Percentiles rank a stretch among this genome's conserved stretches.
Conservation (phyloP, 2,797 vertebrate species). For the Graptemys geographica region DNA sequence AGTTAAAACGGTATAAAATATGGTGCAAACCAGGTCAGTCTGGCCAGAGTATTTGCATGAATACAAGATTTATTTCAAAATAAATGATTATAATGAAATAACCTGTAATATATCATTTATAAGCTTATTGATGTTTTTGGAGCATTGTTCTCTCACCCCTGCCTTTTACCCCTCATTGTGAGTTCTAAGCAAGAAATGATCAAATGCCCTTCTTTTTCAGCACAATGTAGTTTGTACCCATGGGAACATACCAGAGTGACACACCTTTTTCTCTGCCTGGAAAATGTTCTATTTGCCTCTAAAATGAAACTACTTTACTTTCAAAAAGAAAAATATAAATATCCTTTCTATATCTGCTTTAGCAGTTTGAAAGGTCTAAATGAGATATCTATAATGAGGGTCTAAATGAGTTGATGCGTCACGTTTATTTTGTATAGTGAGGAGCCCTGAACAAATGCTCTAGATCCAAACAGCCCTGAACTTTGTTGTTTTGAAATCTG, state of each 20-base stretch:
- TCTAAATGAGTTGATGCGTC: not conserved
- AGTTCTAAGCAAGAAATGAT: conserved; percentile 18
- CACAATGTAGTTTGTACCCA: conserved; percentile 6
- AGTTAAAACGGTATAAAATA: conserved; percentile 25
- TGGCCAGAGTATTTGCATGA: not conserved
- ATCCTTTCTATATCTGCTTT: not conserved
- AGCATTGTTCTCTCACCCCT: not conserved
- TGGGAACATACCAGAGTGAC: conserved; percentile 7
- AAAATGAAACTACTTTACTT: conserved; percentile 16
- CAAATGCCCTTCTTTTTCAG: not conserved
- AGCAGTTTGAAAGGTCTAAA: not conserved
- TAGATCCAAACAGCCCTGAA: not conserved
- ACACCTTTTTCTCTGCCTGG: not conserved
- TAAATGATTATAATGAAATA: not conserved
- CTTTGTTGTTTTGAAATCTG: not conserved
- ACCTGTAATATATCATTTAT: not conserved
- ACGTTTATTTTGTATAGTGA: not conserved
- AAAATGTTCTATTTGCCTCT: not conserved
- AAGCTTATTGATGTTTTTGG: not conserved
- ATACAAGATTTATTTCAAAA: not conserved
- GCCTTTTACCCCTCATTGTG: not conserved
- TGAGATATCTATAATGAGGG: not conserved
- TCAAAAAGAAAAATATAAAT: not conserved
- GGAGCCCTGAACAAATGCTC: not conserved
- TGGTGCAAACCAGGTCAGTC: not conserved